Base-by-base conservation (phyloP, 2,888 invertebrate species). In the Euproctis similis region DNA sequence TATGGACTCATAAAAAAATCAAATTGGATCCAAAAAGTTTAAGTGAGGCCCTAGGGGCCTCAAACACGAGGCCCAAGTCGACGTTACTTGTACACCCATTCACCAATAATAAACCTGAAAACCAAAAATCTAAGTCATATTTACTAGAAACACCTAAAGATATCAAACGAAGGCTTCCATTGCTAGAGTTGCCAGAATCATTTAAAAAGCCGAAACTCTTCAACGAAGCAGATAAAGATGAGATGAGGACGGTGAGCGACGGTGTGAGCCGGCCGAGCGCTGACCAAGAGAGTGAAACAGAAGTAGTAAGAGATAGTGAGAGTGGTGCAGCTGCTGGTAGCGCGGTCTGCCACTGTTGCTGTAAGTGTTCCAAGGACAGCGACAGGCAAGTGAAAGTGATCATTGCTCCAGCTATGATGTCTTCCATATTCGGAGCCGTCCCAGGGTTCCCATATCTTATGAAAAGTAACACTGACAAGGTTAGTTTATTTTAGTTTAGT, bases 371-470 rank as follows among this genome's bases (percentile, higher is more conserved):
- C 8, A 33, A 34, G 12, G 31, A 64, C 31, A 54, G 44, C 32
- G 58, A 60, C 16, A n/a, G n/a, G n/a, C 47, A 66, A 22, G 73
- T 78, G 24, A 78, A 78, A 56, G 73, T 81, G 33, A 75, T 81
- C 0, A 72, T 82, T 30, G 70, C 82, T 1, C 76, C 81, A 36
- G 62, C 78, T 0, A 81, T 82, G 81, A 69, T 82, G 68, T 73
- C 80, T 0, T 65, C 76, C 0, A 56, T 81, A 1, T 78, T 70
- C 8, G 73, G 74, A 0, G 56, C 64, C 0, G 50, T 76, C 1
- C 66, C 75, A 0, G 71, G 68, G 0, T 54, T 74, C 0, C 81
- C 78, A 0, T 82, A 77, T 13, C 53, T 82, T 7, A 31, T 81
- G 28, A 74, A 80, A 11, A 48, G 53, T 0, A 75, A 71, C 41